phyloP scores from a whole-genome alignment of 2,888 invertebrate species.

The Chesias legatella region DNA sequence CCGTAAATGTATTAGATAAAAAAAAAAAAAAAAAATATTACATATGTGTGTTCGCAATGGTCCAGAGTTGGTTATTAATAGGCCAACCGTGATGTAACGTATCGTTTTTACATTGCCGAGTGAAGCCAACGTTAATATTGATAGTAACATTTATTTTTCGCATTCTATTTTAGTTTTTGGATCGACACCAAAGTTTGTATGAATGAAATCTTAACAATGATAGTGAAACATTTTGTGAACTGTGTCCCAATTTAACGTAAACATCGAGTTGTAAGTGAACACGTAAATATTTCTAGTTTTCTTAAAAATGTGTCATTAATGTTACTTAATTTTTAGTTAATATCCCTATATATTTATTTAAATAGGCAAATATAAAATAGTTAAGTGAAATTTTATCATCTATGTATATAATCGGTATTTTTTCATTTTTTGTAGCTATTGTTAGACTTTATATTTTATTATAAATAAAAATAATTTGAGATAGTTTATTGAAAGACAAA shows the following conservation, averaged over 20 bases:
- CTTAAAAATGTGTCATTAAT: conserved; percentile 4
- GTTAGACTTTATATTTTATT: no score
- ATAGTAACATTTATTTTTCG: conserved; percentile 26
- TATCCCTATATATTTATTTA: no score
- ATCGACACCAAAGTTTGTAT: conserved; percentile 18
- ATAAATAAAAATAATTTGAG: no score
- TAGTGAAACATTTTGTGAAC: conserved; percentile 10
- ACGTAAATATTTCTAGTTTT: conserved; percentile 7
- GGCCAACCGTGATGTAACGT: conserved; percentile 36
- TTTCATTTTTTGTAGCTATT: no score
- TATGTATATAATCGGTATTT: no score
- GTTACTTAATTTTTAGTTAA: no score
- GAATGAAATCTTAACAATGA: conserved; percentile 24
- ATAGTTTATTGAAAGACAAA: no score
- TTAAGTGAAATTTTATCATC: no score
- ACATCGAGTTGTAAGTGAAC: conserved; percentile 17
- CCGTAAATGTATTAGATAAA: no score
- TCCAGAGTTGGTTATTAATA: conserved; percentile 36
- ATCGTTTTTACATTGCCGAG: conserved; percentile 32
- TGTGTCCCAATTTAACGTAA: conserved; percentile 16
- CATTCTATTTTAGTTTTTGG: conserved; percentile 19
- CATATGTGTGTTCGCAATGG: conserved; percentile 38
- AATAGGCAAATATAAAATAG: no score
- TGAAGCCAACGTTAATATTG: conserved; percentile 32
- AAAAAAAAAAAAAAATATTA: no score